These are phyloP conservation scores for Caradrina clavipalpis DNA, from an alignment of 2,888 invertebrate species.

Conservation along the genomic window DNA sequence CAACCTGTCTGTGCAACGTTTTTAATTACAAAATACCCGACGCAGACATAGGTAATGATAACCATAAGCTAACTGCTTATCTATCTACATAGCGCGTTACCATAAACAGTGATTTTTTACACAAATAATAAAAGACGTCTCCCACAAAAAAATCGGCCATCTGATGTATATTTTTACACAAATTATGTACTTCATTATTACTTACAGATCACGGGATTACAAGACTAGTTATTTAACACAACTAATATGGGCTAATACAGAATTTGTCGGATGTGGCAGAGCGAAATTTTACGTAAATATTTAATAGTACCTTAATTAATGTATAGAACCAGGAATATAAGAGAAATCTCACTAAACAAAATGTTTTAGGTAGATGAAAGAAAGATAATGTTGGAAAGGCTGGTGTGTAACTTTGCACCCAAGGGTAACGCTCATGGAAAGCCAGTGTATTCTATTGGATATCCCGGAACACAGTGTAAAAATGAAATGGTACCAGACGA, in stretches of 20 bases:
- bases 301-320: slow-evolving; percentile 1
- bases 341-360: slow-evolving; percentile 25
- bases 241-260: slow-evolving; percentile 85
- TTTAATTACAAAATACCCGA: neutral
- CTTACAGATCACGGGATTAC: slow-evolving; percentile 74
- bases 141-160: too few relatives aligned
- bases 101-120: too few relatives aligned
- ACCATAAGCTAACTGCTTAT: neutral
- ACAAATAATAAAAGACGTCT: too few relatives aligned
- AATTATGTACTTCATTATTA: neutral
- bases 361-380: slow-evolving; percentile 68
- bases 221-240: slow-evolving; percentile 82
- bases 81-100: neutral
- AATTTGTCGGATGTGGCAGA: slow-evolving; percentile 83
- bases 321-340: neutral
- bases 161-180: too few relatives aligned
- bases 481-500: slow-evolving; percentile 69
- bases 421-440: slow-evolving; percentile 80
- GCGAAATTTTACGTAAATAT: slow-evolving; percentile 81
- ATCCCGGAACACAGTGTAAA: slow-evolving; percentile 81
- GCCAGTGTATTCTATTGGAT: slow-evolving; percentile 82
- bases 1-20: neutral
- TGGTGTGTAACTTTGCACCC: slow-evolving; percentile 86
- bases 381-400: slow-evolving; percentile 75
- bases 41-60: neutral